Evolutionary conservation across 2,888 invertebrate species (phyloP).

Genomic region (Linhomoeus sp.): DNA sequence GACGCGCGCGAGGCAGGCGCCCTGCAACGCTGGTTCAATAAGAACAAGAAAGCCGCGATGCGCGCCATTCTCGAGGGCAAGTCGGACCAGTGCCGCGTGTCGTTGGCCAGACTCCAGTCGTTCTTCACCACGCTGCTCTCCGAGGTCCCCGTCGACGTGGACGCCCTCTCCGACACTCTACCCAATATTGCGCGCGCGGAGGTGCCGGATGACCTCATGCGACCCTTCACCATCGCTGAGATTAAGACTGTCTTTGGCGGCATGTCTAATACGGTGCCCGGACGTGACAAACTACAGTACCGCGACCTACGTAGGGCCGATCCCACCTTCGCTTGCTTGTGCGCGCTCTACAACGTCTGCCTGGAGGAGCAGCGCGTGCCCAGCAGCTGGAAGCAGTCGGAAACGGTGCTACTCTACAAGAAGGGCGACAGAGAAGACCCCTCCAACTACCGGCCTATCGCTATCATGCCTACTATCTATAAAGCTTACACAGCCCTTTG

Average conservation of each 20-base stretch:
- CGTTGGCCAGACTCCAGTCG: neutral
- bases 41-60: neutral
- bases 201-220: neutral
- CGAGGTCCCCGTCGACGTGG: neutral
- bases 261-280: constrained; percentile 1
- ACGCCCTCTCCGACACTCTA: neutral
- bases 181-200: neutral
- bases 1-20: too few relatives aligned
- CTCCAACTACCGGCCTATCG: constrained; percentile 16
- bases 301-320: neutral
- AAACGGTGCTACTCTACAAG: constrained; percentile 14
- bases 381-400: constrained; percentile 8
- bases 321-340: neutral
- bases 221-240: neutral
- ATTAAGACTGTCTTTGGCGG: neutral
- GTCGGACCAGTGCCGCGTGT: neutral
- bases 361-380: constrained; percentile 7
- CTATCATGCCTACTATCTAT: constrained; percentile 9
- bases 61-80: neutral
- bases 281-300: neutral
- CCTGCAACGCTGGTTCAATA: too few relatives aligned
- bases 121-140: neutral
- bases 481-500: constrained; percentile 9
- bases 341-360: neutral
- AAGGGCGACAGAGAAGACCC: constrained; percentile 15